Evolutionary conservation across 2,797 vertebrate genomes (phyloP), one percentile per base, ranked within the genome.

Genomic region (Fistularia tabacaria): DNA sequence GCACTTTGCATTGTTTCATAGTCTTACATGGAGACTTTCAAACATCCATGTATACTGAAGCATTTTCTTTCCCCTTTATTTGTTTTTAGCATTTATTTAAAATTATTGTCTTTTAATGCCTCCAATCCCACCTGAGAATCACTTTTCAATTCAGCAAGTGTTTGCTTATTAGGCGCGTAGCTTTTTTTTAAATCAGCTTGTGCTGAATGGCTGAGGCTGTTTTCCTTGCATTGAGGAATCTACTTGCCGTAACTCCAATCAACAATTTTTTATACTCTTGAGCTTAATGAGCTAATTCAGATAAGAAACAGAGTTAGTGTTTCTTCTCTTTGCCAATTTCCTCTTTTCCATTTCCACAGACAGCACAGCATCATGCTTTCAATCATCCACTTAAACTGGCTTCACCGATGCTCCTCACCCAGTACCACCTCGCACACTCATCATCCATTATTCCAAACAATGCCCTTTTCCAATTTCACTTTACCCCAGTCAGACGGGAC

Each of bases 401-500:
- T 51, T 49, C 13, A 15, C 41, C 40, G 14, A 54, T 40, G 51
- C 36, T 39, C 37, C 49, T 13, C 36, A 57, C 39, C 39, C 25
- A 14, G 10, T 36, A 49, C 56, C 46, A 71, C 43, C 13, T 45
- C 41, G 54, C 48, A 39, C 63, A 61, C 54, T 6, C 59, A 9
- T 59, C 10, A 55, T 13, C 9, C 13, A 9, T 55, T 38, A 54
- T 11, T 12, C 43, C 53, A 59, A 54, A 45, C 40, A 39, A 41
- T 3, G n/a, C n/a, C n/a, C n/a, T n/a, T n/a, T 39, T 9, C 48
- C 36, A 59, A 6, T 25, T 41, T 43, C 46, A 7, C 66, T 44
- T 8, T 39, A 54, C 40, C 46, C 57, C 25, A 51, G 59, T 72
- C 62, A 61, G 60, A 51, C 0, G 25, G 46, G 36, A 52, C 49